A percentile compares a stretch with the other conserved stretches of the same genome.
These are phyloP conservation scores for Salminus brasiliensis DNA, from an alignment of 2,113 vertebrate genomes.

Conservation along the genomic window DNA sequence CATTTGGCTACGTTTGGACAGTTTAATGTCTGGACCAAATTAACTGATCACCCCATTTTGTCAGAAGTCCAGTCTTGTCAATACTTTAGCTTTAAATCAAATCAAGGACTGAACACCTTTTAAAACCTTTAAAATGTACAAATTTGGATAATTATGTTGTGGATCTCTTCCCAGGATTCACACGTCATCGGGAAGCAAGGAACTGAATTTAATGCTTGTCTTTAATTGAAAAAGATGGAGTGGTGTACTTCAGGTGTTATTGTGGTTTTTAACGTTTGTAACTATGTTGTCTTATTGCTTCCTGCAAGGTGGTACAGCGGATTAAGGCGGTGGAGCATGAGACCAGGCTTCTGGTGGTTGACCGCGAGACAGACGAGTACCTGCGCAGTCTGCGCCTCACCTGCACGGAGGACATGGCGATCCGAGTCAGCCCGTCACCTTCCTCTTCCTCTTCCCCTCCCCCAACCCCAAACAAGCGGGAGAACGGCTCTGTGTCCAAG, in stretches of 20 bases:
- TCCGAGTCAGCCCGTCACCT: constrained; percentile 53
- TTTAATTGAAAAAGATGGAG: too few species aligned
- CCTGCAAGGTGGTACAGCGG: constrained; percentile 93
- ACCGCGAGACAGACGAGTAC: constrained; percentile 89
- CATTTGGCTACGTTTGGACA: too few species aligned
- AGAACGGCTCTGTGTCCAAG: constrained; percentile 65
- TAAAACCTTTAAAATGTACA: too few species aligned
- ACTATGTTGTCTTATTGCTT: too few species aligned
- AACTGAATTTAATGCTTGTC: neutral
- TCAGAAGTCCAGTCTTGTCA: neutral
- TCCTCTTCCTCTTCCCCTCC: neutral
- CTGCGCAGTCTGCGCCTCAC: constrained; percentile 85
- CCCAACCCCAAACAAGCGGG: constrained; percentile 54
- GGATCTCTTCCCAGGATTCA: too few species aligned
- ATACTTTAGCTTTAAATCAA: neutral
- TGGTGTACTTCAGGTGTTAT: too few species aligned
- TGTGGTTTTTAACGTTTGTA: too few species aligned
- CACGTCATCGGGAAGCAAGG: neutral
- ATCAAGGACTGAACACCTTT: too few species aligned
- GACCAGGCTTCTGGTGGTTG: constrained; percentile 90
- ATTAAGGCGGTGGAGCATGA: constrained; percentile 89
- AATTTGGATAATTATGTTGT: too few species aligned
- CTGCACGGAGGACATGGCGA: constrained; percentile 86
- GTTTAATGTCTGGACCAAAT: too few species aligned
- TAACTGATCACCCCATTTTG: too few species aligned